These are phyloP conservation scores for Polyergus mexicanus DNA, from an alignment of 1,140 invertebrate species.

Conservation along the genomic window DNA sequence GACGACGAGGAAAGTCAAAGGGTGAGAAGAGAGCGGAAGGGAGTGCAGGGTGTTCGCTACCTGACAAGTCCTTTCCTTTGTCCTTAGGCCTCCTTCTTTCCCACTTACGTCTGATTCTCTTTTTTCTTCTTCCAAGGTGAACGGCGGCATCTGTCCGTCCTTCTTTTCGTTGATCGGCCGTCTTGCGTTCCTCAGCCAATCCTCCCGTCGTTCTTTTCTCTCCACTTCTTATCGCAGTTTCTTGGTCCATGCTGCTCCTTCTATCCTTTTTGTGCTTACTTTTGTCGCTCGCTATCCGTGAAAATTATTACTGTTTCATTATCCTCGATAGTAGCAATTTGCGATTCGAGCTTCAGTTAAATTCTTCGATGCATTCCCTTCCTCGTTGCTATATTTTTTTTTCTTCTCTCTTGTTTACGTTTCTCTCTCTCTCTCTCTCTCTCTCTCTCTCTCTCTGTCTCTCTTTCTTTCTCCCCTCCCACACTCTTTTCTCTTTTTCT, in stretches of 20 bases:
- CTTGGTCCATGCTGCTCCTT: constrained; percentile 25
- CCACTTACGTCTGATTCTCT: constrained; percentile 44
- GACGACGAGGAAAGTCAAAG: constrained; percentile 63
- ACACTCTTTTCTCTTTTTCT: not conserved
- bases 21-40: constrained; percentile 68
- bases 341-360: constrained; percentile 49
- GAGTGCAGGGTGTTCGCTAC: constrained; percentile 74
- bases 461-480: not conserved
- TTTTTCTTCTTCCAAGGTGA: constrained; percentile 76
- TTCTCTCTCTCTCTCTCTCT: not conserved
- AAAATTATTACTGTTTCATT: constrained; percentile 59
- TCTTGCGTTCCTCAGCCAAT: constrained; percentile 23
- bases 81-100: constrained; percentile 62
- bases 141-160: constrained; percentile 64
- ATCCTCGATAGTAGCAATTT: constrained; percentile 59
- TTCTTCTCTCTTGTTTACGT: constrained; percentile 45
- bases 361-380: constrained; percentile 47
- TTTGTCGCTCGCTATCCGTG: constrained; percentile 37
- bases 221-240: constrained; percentile 50
- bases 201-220: constrained; percentile 36
- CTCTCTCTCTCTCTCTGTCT: not conserved
- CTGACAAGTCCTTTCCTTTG: constrained; percentile 81
- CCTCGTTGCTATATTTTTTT: constrained; percentile 13
- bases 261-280: constrained; percentile 53
- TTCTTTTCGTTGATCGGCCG: constrained; percentile 46